Conservation (phyloP, 2,888 invertebrate genomes). For the Ormyrus labotus region DNA sequence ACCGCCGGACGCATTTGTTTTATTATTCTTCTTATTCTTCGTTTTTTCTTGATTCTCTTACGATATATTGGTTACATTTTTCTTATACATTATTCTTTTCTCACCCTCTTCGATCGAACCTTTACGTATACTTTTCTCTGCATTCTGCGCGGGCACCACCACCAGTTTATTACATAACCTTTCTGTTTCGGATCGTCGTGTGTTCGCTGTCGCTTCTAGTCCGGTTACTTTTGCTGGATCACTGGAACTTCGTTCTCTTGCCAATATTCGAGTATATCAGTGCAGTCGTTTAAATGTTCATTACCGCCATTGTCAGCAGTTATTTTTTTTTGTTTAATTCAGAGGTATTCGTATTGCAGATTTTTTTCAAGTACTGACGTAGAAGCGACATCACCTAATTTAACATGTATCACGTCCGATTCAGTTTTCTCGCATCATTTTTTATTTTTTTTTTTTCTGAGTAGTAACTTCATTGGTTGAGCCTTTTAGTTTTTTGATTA, state of each 20-base stretch:
- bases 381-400: not conserved
- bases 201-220: too few species aligned
- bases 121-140: too few species aligned
- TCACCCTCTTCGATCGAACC: not conserved
- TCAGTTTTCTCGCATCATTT: not conserved
- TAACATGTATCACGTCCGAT: too few species aligned
- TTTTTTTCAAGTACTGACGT: conserved; percentile 18
- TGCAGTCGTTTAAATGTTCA: too few species aligned
- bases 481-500: conserved; percentile 26
- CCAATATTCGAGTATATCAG: too few species aligned
- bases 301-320: too few species aligned
- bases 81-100: not conserved
- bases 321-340: too few species aligned
- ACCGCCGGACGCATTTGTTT: conserved; percentile 19
- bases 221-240: too few species aligned
- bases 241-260: too few species aligned
- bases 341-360: not conserved
- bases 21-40: conserved; percentile 24
- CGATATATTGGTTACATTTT: not conserved
- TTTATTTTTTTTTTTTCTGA: conserved; percentile 1
- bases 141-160: too few species aligned
- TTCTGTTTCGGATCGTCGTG: too few species aligned
- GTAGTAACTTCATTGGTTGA: conserved; percentile 4
- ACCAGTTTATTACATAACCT: too few species aligned
- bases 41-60: not conserved